A percentile compares a stretch with the other conserved stretches of the same genome.
These are phyloP conservation scores for Platalea minor DNA, from an alignment of 2,797 vertebrate species.

Conservation along the genomic window DNA sequence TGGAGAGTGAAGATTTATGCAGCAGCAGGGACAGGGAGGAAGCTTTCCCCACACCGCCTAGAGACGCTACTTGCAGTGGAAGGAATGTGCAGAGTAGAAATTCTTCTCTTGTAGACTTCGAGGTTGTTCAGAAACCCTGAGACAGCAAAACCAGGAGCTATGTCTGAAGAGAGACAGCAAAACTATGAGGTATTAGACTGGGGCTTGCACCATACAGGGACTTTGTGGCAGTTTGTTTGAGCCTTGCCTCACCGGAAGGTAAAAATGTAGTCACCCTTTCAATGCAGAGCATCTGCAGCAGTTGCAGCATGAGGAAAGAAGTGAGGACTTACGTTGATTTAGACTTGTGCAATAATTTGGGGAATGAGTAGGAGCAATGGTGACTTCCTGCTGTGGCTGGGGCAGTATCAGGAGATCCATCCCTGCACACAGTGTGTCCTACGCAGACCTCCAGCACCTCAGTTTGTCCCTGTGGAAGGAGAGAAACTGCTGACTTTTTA, in stretches of 20 bases:
- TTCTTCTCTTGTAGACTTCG: neutral
- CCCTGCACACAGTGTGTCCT: neutral
- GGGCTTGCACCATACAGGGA: neutral
- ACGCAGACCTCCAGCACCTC: neutral
- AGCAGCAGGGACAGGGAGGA: neutral
- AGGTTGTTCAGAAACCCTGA: neutral
- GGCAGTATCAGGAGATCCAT: rapidly evolving
- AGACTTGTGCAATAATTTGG: neutral
- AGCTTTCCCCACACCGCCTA: neutral
- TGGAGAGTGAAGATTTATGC: neutral
- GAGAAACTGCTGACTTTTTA: neutral
- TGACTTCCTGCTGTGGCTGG: neutral
- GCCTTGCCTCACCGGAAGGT: neutral
- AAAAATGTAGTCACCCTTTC: neutral
- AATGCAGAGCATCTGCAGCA: neutral
- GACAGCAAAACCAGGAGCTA: neutral
- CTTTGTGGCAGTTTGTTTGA: neutral
- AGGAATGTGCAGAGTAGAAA: neutral
- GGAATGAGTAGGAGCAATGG: neutral
- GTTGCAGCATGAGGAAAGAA: neutral
- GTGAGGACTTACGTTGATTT: neutral
- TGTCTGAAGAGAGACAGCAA: neutral
- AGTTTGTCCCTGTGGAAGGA: neutral
- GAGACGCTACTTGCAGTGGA: neutral
- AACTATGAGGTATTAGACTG: neutral